Evolutionary conservation across 2,797 vertebrate species (phyloP).

Genomic region (Parauchenoglanis punctatus): DNA sequence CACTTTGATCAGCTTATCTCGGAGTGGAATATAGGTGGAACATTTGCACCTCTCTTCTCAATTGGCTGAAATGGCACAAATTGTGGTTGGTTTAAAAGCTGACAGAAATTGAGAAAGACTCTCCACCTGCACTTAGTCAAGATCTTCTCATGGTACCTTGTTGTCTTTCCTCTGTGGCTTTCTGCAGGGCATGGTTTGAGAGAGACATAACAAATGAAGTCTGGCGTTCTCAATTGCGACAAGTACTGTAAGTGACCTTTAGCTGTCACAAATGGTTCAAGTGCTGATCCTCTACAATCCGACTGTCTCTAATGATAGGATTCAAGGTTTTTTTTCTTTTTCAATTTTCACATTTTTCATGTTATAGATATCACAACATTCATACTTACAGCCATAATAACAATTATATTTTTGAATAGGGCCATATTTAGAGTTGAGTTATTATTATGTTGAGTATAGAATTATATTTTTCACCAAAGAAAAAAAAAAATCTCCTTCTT

Average conservation of each 20-base stretch:
- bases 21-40: conserved; percentile 31
- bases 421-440: not conserved
- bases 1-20: conserved; percentile 40
- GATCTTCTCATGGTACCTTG: conserved; percentile 8
- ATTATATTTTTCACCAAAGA: not conserved
- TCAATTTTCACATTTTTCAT: not conserved
- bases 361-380: not conserved
- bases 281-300: conserved; percentile 33
- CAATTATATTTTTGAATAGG: not conserved
- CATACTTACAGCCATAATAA: not conserved
- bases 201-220: conserved; percentile 37
- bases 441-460: not conserved
- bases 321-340: not conserved
- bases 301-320: conserved; percentile 15
- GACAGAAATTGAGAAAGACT: conserved; percentile 37
- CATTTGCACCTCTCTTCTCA: conserved; percentile 29
- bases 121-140: conserved; percentile 28
- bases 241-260: conserved; percentile 44
- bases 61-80: conserved; percentile 35
- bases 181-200: conserved; percentile 16
- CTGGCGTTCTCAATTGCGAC: conserved; percentile 36
- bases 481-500: not conserved
- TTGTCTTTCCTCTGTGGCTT: conserved; percentile 27
- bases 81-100: conserved; percentile 22
- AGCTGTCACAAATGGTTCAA: conserved; percentile 29